Evolutionary conservation across 2,113 vertebrate species (phyloP).

Genomic region (Nanorana parkeri): DNA sequence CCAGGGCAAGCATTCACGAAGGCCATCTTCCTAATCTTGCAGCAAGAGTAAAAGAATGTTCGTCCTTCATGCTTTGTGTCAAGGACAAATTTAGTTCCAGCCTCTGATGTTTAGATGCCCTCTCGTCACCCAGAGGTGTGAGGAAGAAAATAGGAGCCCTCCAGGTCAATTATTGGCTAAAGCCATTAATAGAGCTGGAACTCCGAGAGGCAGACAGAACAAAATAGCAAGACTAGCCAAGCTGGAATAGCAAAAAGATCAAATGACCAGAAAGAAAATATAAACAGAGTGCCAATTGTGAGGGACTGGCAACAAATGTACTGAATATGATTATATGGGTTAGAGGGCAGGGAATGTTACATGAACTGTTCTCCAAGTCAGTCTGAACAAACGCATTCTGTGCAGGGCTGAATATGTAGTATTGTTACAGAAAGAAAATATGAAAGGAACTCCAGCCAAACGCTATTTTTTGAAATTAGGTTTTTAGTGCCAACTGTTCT

Average conservation of each 20-base stretch:
- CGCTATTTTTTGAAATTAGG: too few relatives aligned
- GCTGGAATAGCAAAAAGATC: not conserved
- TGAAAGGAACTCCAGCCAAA: too few relatives aligned
- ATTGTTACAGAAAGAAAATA: too few relatives aligned
- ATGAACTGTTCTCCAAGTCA: too few relatives aligned
- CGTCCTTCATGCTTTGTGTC: not conserved
- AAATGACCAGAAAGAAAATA: not conserved
- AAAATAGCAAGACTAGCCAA: slow-evolving; percentile 5
- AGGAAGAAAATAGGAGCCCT: slow-evolving; percentile 5
- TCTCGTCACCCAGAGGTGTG: slow-evolving; percentile 1
- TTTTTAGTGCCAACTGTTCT: too few relatives aligned
- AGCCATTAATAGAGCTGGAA: slow-evolving; percentile 14
- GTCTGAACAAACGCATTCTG: too few relatives aligned
- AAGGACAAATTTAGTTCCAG: slow-evolving; percentile 1
- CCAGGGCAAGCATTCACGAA: too few relatives aligned
- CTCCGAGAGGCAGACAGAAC: not conserved
- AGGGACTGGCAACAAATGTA: not conserved
- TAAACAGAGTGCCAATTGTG: not conserved
- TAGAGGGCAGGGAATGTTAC: not conserved
- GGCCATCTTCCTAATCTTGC: too few relatives aligned
- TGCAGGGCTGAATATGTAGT: too few relatives aligned
- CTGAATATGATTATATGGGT: not conserved
- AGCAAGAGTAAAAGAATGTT: too few relatives aligned
- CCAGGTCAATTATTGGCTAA: not conserved
- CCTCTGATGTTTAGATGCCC: not conserved